Percentiles rank a stretch among this genome's conserved stretches.
Conservation (phyloP, 2,797 vertebrate genomes). For the Geotrypetes seraphini region DNA sequence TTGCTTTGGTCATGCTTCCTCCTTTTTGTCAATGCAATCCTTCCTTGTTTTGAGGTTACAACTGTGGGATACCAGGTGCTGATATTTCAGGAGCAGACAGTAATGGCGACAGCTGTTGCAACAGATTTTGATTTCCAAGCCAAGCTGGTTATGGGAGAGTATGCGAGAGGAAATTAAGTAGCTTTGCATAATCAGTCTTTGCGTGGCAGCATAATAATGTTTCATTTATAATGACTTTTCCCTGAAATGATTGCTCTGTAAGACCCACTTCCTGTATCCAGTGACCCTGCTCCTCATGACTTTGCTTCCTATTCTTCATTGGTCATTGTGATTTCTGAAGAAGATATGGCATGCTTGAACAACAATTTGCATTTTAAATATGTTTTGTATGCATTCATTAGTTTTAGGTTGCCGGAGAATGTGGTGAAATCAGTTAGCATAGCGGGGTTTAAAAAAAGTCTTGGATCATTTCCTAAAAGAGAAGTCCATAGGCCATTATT, state of each 20-base stretch:
- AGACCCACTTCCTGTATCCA: neutral
- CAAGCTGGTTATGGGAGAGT: conserved; percentile 42
- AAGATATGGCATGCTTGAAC: too few species aligned
- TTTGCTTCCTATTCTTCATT: too few species aligned
- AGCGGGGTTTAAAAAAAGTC: too few species aligned
- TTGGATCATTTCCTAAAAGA: too few species aligned
- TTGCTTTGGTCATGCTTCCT: conserved; percentile 6
- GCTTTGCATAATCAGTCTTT: conserved; percentile 43
- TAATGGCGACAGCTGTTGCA: conserved; percentile 55
- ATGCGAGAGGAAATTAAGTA: conserved; percentile 56
- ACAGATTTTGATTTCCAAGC: conserved; percentile 40
- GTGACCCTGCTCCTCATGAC: neutral
- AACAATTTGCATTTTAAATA: too few species aligned
- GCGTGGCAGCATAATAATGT: conserved; percentile 33
- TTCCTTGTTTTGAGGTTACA: conserved; percentile 18
- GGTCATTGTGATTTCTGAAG: neutral
- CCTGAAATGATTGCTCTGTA: neutral
- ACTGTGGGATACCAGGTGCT: conserved; percentile 47
- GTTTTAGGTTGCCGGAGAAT: too few species aligned
- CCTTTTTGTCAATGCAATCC: conserved; percentile 23
- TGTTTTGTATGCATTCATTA: too few species aligned
- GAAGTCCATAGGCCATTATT: too few species aligned
- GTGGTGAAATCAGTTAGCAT: too few species aligned
- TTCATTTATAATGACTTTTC: conserved; percentile 21
- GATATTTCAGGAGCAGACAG: conserved; percentile 41